phyloP scores from a whole-genome alignment of 2,113 vertebrate genomes.

The Barbus barbus region DNA sequence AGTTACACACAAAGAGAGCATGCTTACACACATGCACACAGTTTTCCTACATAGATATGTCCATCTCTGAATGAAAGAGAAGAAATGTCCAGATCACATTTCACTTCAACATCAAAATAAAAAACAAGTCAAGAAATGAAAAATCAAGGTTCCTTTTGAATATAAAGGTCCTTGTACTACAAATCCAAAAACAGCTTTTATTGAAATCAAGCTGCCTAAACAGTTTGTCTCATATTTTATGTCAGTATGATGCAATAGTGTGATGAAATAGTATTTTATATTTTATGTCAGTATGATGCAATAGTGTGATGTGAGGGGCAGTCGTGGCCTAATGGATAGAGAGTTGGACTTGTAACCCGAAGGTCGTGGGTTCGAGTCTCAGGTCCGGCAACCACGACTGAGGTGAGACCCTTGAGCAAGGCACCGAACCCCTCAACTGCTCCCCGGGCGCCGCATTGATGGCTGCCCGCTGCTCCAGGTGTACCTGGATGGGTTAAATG shows the following conservation, averaged over 20 bases:
- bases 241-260: not conserved
- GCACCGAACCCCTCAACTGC: too few relatives aligned
- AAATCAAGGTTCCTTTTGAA: not conserved
- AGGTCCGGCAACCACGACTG: too few relatives aligned
- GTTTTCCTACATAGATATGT: not conserved
- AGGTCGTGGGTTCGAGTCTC: too few relatives aligned
- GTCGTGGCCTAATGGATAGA: too few relatives aligned
- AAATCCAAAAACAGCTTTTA: not conserved
- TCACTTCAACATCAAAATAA: not conserved
- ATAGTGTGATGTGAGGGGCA: too few relatives aligned
- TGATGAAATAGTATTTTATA: too few relatives aligned
- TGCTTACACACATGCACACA: conserved; percentile 11
- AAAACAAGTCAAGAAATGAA: not conserved
- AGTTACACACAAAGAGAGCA: not conserved
- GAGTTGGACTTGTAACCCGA: too few relatives aligned
- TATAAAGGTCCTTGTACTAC: not conserved
- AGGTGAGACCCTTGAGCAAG: too few relatives aligned
- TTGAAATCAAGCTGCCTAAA: not conserved
- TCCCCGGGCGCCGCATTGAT: too few relatives aligned
- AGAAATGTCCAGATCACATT: not conserved
- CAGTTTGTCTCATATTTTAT: not conserved
- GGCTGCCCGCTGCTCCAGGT: too few relatives aligned
- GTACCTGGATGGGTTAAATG: too few relatives aligned
- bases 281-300: too few relatives aligned
- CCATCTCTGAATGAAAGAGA: conserved; percentile 4